Conservation (phyloP, 2,888 invertebrate species). For the Timandra comae region DNA sequence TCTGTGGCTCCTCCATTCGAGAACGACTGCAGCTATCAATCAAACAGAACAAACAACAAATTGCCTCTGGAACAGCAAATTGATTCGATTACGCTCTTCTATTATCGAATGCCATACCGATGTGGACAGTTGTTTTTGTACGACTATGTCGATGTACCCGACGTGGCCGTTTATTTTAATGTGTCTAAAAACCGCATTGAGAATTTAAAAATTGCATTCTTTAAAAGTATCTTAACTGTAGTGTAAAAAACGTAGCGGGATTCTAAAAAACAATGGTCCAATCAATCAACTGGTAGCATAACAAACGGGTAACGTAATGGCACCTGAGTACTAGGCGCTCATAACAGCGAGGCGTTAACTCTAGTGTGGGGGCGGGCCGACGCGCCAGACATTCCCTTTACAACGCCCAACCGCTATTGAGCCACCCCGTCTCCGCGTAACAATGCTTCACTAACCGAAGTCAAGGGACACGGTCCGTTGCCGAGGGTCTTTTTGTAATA, state of each 20-base stretch:
- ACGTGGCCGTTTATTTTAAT: too few relatives aligned
- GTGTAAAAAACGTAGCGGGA: conserved; percentile 1
- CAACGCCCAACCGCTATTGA: conserved; percentile 59
- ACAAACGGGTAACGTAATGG: conserved; percentile 42
- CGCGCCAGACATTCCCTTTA: conserved; percentile 65
- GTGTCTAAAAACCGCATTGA: too few relatives aligned
- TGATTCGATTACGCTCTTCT: conserved; percentile 15
- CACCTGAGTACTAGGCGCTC: conserved; percentile 59
- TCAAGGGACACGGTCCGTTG: conserved; percentile 34
- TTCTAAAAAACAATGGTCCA: conserved; percentile 4
- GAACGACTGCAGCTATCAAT: conserved; percentile 14
- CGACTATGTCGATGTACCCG: too few relatives aligned
- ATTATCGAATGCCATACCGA: conserved; percentile 3
- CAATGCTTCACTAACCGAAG: conserved; percentile 30
- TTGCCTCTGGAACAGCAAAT: conserved; percentile 22
- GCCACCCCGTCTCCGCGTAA: conserved; percentile 46
- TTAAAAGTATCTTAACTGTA: too few relatives aligned
- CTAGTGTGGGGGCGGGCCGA: conserved; percentile 65
- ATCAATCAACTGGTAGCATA: conserved; percentile 30
- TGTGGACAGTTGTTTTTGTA: too few relatives aligned
- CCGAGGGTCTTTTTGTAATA: conserved; percentile 41
- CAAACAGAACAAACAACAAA: conserved; percentile 22
- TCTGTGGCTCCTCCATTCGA: conserved; percentile 8
- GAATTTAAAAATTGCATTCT: too few relatives aligned
- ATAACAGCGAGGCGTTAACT: conserved; percentile 66